Base-by-base conservation (phyloP, 2,113 vertebrate genomes). In the Tyto alba region DNA sequence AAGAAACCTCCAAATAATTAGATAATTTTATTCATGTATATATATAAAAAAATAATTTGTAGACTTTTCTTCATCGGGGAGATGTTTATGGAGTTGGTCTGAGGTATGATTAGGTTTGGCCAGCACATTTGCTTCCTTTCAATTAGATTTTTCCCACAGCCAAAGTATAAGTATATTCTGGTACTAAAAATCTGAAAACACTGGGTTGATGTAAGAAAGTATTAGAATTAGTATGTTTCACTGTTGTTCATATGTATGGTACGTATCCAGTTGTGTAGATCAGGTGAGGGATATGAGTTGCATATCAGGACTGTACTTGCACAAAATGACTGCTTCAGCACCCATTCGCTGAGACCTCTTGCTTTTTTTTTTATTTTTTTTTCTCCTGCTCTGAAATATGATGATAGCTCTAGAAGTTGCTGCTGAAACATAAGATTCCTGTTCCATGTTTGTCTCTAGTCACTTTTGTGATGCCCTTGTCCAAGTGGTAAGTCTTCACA, bases 381-480 rank as follows among this genome's bases (percentile, higher is more conserved):
- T 0, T 3, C 3, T 4, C 5, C 13, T 5, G 4, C 25, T 29
- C 14, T 23, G 30, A 66, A 78, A 43, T 50, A 38, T 2, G 10
- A 47, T 10, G 2, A 11, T 13, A 36, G 10, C 16, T 67, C 34
- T 50, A n/a, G 47, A 91, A 79, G 25, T 32, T 93, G 45, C 57
- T 88, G 48, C 57, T 90, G 75, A 72, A 68, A 48, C 36, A 1
- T 3, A 32, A 32, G 19, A 50, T 60, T 87, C 12, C 29, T 68
- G 6, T 62, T 73, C 27, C 27, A 20, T 8, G 7, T 77, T 83
- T 45, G 10, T 62, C 32, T 53, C 1, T 7, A 7, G 26, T 62
- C 41, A 47, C 38, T 62, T 4, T 7, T 72, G 52, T 60, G 40
- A 76, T 94, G 71, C 56, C 63, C 53, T 19, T 72, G 53, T 76